Evolutionary conservation across 1,140 invertebrate genomes (phyloP).

Genomic region (Lerema accius): DNA sequence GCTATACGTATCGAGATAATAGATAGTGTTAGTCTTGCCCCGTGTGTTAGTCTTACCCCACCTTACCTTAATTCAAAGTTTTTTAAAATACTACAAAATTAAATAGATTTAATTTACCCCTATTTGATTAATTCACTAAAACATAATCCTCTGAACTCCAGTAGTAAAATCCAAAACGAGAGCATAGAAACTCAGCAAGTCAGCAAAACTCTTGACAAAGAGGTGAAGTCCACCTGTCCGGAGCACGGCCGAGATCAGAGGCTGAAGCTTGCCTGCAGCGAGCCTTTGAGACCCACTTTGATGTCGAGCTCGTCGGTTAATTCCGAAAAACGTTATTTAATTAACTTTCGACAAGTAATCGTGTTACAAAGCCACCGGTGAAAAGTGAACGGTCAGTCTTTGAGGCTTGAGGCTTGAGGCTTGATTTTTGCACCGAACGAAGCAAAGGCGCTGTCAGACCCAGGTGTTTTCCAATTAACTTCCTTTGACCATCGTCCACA

Average conservation of each 20-base stretch:
- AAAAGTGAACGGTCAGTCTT: slow-evolving; percentile 69
- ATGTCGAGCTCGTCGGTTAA: slow-evolving; percentile 74
- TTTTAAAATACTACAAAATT: too few relatives aligned
- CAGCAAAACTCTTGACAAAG: slow-evolving; percentile 50
- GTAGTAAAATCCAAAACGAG: neutral
- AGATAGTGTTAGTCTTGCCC: too few relatives aligned
- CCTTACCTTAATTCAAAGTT: too few relatives aligned
- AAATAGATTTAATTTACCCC: too few relatives aligned
- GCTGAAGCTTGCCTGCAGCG: slow-evolving; percentile 63
- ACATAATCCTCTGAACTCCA: neutral
- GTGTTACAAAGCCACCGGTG: slow-evolving; percentile 75
- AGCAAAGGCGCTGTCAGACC: slow-evolving; percentile 76
- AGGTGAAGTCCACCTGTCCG: slow-evolving; percentile 67
- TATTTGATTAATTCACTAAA: too few relatives aligned
- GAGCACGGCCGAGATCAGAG: slow-evolving; percentile 63
- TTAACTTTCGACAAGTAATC: slow-evolving; percentile 82
- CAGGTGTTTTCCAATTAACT: slow-evolving; percentile 81
- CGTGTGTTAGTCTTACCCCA: too few relatives aligned
- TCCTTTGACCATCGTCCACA: slow-evolving; percentile 69
- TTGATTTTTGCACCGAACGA: slow-evolving; percentile 76
- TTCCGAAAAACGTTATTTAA: slow-evolving; percentile 82
- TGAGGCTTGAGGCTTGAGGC: slow-evolving; percentile 50
- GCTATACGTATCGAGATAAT: too few relatives aligned
- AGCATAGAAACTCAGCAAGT: slow-evolving; percentile 1
- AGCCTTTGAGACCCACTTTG: slow-evolving; percentile 72